phyloP scores from a whole-genome alignment of 2,113 vertebrate genomes.

The Sterrhoptilus dennistouni region DNA sequence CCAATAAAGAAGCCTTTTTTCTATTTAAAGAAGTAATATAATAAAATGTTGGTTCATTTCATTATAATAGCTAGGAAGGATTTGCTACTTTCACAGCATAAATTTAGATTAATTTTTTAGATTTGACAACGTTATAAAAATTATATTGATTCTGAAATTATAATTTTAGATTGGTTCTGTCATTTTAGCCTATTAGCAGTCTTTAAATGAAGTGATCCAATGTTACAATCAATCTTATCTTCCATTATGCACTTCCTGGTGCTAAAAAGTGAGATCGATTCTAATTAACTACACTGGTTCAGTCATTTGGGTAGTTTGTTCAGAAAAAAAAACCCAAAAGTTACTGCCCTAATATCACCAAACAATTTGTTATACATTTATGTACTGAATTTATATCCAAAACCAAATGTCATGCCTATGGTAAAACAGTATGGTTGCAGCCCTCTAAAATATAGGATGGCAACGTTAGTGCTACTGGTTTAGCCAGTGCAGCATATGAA shows the following conservation, averaged over 20 bases:
- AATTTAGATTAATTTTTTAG: conserved; percentile 71
- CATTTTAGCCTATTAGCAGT: conserved; percentile 71
- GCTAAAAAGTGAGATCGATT: conserved; percentile 73
- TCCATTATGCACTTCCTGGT: conserved; percentile 70
- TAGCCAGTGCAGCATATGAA: not conserved
- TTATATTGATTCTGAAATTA: conserved; percentile 75
- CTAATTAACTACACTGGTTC: conserved; percentile 67
- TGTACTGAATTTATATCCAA: not conserved
- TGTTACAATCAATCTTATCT: conserved; percentile 73
- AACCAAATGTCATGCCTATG: not conserved
- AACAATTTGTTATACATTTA: conserved; percentile 49
- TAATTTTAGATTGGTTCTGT: conserved; percentile 74
- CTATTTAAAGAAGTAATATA: conserved; percentile 66
- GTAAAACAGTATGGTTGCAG: not conserved
- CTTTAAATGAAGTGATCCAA: conserved; percentile 74
- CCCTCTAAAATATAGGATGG: not conserved
- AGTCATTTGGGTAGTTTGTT: conserved; percentile 61
- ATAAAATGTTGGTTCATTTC: conserved; percentile 58
- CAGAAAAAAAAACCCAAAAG: not conserved
- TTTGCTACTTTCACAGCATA: conserved; percentile 64
- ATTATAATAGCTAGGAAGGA: conserved; percentile 64
- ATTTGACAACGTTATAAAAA: conserved; percentile 72
- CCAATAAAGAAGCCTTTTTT: conserved; percentile 39
- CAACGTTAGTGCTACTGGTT: not conserved
- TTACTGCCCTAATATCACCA: conserved; percentile 27